Conservation (phyloP, 2,797 vertebrate species). For the Bovichtus variegatus region DNA sequence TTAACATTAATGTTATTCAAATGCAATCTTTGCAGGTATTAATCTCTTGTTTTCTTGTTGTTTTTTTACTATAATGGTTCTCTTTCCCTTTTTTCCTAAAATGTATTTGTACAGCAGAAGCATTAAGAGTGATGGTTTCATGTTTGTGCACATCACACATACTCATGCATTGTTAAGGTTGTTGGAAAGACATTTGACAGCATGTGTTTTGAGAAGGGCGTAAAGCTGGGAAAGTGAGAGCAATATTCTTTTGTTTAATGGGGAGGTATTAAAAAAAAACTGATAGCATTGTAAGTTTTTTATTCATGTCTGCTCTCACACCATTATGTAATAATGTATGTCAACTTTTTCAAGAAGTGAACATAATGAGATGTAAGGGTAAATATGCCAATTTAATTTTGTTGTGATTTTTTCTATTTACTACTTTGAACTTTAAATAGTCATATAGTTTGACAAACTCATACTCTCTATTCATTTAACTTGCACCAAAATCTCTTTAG, state of each 20-base stretch:
- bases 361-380: conserved; percentile 3
- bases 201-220: not conserved
- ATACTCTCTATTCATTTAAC: not conserved
- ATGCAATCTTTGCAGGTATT: not conserved
- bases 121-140: not conserved
- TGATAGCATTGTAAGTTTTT: not conserved
- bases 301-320: not conserved
- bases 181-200: not conserved
- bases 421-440: not conserved
- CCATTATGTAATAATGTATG: not conserved
- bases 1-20: not conserved
- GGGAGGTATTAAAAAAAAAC: not conserved
- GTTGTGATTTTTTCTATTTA: not conserved
- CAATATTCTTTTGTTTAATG: not conserved
- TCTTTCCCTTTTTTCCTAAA: conserved; percentile 5
- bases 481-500: not conserved
- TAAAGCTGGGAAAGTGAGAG: not conserved
- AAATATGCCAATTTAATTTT: not conserved
- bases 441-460: not conserved
- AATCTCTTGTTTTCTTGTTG: not conserved
- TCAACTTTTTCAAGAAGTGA: not conserved
- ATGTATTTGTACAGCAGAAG: not conserved
- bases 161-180: not conserved
- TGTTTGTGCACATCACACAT: not conserved
- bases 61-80: too few relatives aligned